Conservation (phyloP, 2,797 vertebrate genomes). For the Malacoraja senta region DNA sequence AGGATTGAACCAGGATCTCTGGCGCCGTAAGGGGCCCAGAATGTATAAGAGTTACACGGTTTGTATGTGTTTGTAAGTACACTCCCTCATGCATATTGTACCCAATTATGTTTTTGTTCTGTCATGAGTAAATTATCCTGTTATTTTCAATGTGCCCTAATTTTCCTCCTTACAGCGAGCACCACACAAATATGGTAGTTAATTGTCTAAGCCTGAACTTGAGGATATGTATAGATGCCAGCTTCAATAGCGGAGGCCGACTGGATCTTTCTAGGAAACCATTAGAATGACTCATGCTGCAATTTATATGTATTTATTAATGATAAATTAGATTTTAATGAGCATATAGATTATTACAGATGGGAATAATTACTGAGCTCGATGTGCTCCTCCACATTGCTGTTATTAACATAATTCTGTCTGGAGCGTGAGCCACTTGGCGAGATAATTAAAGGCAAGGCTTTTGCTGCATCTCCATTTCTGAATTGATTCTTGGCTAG, state of each 20-base stretch:
- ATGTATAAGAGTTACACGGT: background rate
- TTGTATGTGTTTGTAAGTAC: background rate
- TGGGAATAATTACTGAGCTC: slow-evolving; percentile 1
- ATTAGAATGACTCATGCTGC: slow-evolving; percentile 4
- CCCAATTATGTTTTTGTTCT: background rate
- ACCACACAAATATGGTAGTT: background rate
- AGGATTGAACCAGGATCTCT: too few relatives aligned
- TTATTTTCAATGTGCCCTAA: background rate
- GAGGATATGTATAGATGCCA: background rate
- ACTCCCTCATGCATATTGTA: background rate
- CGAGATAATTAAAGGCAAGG: background rate
- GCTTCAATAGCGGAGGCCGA: background rate
- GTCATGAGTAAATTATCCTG: background rate
- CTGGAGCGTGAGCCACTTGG: background rate
- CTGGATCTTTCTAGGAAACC: background rate
- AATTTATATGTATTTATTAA: slow-evolving; percentile 19
- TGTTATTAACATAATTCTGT: background rate
- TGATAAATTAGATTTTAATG: background rate
- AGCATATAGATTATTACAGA: background rate
- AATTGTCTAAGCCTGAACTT: background rate
- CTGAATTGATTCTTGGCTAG: background rate
- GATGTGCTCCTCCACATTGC: background rate
- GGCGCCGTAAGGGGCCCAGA: too few relatives aligned
- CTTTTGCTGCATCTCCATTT: background rate
- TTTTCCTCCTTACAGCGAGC: background rate